A percentile compares a stretch with the other conserved stretches of the same genome.
Evolutionary conservation across 1,140 invertebrate species (phyloP).

Genomic region (Caenorhabditis elegans): DNA sequence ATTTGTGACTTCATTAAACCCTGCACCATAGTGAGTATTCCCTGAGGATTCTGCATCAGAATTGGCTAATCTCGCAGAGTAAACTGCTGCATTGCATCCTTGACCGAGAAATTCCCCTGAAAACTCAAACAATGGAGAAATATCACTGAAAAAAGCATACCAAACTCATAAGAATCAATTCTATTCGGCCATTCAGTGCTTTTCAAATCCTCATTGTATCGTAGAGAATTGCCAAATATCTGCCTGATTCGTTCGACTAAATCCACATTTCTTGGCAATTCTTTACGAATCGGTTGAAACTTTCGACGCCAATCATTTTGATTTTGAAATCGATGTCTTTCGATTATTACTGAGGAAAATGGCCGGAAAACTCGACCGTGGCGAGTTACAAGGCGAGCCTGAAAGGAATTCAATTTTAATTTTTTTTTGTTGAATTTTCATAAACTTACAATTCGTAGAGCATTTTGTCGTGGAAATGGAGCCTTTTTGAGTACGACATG

Average conservation of each 20-base stretch:
- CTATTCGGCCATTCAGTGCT: slow-evolving; percentile 14
- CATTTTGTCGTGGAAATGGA: neutral
- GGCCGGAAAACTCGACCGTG: slow-evolving; percentile 31
- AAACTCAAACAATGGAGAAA: neutral
- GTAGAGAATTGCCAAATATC: slow-evolving; percentile 33
- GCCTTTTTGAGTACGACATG: neutral
- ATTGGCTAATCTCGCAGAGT: slow-evolving; percentile 1
- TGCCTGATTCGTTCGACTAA: slow-evolving; percentile 11
- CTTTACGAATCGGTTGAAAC: neutral
- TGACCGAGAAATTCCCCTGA: slow-evolving; percentile 38
- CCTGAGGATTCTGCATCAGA: neutral
- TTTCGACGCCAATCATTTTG: neutral
- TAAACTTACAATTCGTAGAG: neutral
- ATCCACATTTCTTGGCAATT: neutral
- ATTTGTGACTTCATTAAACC: slow-evolving; percentile 16
- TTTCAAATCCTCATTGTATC: slow-evolving; percentile 43
- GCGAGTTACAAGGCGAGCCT: neutral
- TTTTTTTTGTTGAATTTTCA: too few relatives aligned
- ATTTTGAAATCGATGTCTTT: slow-evolving; percentile 7
- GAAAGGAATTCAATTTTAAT: too few relatives aligned
- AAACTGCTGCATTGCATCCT: slow-evolving; percentile 48
- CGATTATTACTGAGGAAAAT: slow-evolving; percentile 31
- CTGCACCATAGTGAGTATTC: neutral
- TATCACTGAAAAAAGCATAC: neutral
- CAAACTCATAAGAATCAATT: slow-evolving; percentile 41